Conservation (phyloP, 2,888 invertebrate species). For the Leptodirus hochenwartii region DNA sequence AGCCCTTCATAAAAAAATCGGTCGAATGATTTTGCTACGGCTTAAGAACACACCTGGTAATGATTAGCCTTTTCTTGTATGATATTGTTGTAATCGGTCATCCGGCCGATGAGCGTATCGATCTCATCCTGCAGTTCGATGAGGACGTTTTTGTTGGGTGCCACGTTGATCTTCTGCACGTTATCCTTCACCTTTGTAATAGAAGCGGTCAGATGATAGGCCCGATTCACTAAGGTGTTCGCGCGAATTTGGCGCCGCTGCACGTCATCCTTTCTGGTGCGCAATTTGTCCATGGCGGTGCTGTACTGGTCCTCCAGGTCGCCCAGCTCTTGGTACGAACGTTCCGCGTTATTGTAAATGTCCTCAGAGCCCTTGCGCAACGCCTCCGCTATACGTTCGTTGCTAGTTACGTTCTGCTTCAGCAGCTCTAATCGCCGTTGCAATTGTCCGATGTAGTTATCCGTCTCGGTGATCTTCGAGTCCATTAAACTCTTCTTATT, state of each 20-base stretch:
- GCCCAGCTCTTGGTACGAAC: constrained; percentile 45
- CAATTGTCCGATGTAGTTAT: constrained; percentile 53
- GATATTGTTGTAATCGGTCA: constrained; percentile 38
- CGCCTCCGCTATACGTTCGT: constrained; percentile 63
- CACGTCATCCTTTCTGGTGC: constrained; percentile 54
- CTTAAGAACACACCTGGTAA: constrained; percentile 39
- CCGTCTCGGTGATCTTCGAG: constrained; percentile 59
- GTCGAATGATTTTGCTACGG: too few species aligned
- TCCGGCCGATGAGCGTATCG: constrained; percentile 38
- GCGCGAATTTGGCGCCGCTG: constrained; percentile 64
- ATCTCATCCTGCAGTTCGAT: constrained; percentile 38
- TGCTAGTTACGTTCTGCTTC: constrained; percentile 63
- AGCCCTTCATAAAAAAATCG: too few species aligned
- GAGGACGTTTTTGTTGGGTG: constrained; percentile 25
- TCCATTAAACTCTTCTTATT: constrained; percentile 65
- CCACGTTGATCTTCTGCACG: constrained; percentile 21
- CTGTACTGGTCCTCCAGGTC: constrained; percentile 51
- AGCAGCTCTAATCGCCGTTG: constrained; percentile 54
- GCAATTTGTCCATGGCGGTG: constrained; percentile 49
- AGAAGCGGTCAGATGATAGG: constrained; percentile 55
- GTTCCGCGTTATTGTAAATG: constrained; percentile 53
- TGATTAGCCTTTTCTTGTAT: constrained; percentile 41
- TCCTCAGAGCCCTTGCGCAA: constrained; percentile 59
- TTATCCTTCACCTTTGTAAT: constrained; percentile 22
- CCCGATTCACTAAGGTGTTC: constrained; percentile 55